These are phyloP conservation scores for Agapornis canus DNA, from an alignment of 2,797 vertebrate genomes.

Conservation along the genomic window DNA sequence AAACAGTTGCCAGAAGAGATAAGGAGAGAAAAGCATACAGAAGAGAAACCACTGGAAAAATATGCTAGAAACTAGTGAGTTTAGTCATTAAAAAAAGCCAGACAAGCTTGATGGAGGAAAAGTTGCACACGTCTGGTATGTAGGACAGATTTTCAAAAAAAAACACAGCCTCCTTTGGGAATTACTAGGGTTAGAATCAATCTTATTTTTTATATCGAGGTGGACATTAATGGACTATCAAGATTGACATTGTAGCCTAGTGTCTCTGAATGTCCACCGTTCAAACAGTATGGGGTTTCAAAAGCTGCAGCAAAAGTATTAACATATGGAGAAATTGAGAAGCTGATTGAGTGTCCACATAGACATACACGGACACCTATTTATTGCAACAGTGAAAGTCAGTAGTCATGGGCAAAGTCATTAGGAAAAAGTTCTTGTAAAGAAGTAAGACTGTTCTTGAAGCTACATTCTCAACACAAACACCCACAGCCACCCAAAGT, in stretches of 20 bases:
- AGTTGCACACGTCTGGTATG: background rate
- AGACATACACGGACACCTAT: background rate
- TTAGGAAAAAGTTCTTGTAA: background rate
- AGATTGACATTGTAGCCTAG: accelerated
- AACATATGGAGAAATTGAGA: background rate
- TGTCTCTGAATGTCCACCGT: background rate
- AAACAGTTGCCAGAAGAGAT: background rate
- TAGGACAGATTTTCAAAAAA: background rate
- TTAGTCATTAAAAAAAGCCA: background rate
- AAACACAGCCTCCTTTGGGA: background rate
- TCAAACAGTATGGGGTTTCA: background rate
- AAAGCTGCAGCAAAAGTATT: background rate
- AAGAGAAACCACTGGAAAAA: background rate
- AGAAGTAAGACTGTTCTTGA: background rate
- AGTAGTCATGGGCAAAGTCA: background rate
- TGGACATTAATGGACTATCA: background rate
- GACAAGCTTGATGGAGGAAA: background rate
- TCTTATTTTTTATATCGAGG: background rate
- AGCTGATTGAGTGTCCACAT: background rate
- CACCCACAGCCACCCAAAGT: background rate
- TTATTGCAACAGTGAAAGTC: background rate
- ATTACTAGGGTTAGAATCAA: background rate
- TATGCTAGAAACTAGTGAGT: background rate
- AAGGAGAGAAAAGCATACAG: background rate
- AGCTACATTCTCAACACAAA: background rate